phyloP scores from a whole-genome alignment of 35 echinoderm and acorn worm genomes.

The Stichopus chloronotus region DNA sequence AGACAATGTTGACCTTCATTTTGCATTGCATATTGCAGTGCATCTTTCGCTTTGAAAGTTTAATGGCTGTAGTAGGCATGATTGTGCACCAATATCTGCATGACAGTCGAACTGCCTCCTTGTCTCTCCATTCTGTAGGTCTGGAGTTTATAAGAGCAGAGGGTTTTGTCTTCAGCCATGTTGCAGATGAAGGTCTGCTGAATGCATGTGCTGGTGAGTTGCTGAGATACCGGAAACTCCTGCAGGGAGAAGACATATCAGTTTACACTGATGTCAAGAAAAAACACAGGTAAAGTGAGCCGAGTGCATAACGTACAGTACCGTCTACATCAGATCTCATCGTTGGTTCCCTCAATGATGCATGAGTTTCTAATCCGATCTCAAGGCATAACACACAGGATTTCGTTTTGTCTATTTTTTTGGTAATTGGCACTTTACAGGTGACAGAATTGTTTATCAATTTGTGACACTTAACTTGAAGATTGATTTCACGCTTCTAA shows the following conservation, averaged over 20 bases:
- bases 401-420: too few relatives aligned
- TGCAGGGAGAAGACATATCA: slow-evolving; percentile 81
- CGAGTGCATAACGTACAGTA: not conserved
- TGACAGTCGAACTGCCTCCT: too few relatives aligned
- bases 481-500: too few relatives aligned
- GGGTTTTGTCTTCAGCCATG: slow-evolving; percentile 86
- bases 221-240: slow-evolving; percentile 75
- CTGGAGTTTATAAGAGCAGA: slow-evolving; percentile 93
- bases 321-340: too few relatives aligned
- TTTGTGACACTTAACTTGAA: too few relatives aligned
- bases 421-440: too few relatives aligned
- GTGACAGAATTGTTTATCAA: too few relatives aligned
- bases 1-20: too few relatives aligned
- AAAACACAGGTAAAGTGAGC: slow-evolving; percentile 77
- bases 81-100: too few relatives aligned
- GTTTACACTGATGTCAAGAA: slow-evolving; percentile 97
- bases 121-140: slow-evolving; percentile 26
- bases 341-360: not conserved
- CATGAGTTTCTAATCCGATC: not conserved
- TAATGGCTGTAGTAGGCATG: too few relatives aligned
- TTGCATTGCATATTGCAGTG: too few relatives aligned
- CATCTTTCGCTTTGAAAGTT: too few relatives aligned
- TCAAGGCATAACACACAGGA: not conserved
- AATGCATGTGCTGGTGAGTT: slow-evolving; percentile 93
- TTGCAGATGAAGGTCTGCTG: slow-evolving; percentile 92